A percentile compares a stretch with the other conserved stretches of the same genome.
phyloP scores from a whole-genome alignment of 2,888 invertebrate genomes.

The Neoscelio sp. region DNA sequence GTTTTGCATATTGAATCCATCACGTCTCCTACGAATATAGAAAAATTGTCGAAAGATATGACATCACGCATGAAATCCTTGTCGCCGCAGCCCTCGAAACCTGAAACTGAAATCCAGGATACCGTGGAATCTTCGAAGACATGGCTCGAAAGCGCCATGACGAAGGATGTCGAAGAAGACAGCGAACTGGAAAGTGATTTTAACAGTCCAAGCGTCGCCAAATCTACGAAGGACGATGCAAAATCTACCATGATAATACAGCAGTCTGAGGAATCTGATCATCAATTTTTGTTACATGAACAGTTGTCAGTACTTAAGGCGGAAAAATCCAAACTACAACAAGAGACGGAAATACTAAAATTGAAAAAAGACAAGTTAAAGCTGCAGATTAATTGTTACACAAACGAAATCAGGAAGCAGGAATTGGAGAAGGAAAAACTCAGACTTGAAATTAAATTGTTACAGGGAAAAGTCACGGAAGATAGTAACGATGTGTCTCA shows the following conservation, averaged over 20 bases:
- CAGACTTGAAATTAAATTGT: slow-evolving; percentile 78
- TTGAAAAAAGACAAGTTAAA: slow-evolving; percentile 80
- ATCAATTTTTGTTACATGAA: slow-evolving; percentile 76
- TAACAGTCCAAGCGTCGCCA: slow-evolving; percentile 49
- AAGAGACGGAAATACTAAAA: slow-evolving; percentile 80
- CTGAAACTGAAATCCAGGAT: slow-evolving; percentile 71
- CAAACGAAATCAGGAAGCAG: slow-evolving; percentile 79
- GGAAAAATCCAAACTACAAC: slow-evolving; percentile 78
- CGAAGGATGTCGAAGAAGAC: slow-evolving; percentile 72
- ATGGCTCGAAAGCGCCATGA: slow-evolving; percentile 76
- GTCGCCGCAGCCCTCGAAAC: slow-evolving; percentile 68
- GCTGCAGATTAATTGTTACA: slow-evolving; percentile 79
- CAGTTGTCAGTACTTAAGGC: slow-evolving; percentile 80
- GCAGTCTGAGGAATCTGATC: slow-evolving; percentile 77
- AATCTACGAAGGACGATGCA: slow-evolving; percentile 28
- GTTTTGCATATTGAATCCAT: slow-evolving; percentile 76
- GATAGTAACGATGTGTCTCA: slow-evolving; percentile 80
- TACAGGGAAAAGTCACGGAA: slow-evolving; percentile 79
- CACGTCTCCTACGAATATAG: slow-evolving; percentile 56
- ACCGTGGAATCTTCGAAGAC: slow-evolving; percentile 74
- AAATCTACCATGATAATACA: slow-evolving; percentile 70
- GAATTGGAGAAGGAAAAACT: slow-evolving; percentile 80
- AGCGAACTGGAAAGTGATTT: slow-evolving; percentile 73
- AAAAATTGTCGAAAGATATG: slow-evolving; percentile 23
- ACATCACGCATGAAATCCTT: slow-evolving; percentile 43